These are phyloP conservation scores for Cynopterus brachyotis DNA, from an alignment of 2,113 vertebrate species.

Conservation along the genomic window DNA sequence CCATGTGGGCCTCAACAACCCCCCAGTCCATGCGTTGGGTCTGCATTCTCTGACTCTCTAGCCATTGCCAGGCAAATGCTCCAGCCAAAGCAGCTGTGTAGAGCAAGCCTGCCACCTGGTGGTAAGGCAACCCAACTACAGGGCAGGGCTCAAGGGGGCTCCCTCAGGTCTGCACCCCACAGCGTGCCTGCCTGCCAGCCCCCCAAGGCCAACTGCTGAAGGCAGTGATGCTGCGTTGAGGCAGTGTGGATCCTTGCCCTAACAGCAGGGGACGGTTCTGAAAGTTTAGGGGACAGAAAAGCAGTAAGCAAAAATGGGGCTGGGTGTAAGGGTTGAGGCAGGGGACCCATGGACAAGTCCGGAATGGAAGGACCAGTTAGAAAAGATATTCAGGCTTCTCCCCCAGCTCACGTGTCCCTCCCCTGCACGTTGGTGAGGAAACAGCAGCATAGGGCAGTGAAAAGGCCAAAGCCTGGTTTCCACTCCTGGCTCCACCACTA, in stretches of 20 bases:
- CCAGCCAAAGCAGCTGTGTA: slow-evolving; percentile 53
- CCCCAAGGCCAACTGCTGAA: neutral
- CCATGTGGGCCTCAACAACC: neutral
- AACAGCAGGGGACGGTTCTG: too few species aligned
- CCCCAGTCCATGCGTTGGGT: rapidly evolving
- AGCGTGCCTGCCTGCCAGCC: neutral
- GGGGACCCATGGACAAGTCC: too few species aligned
- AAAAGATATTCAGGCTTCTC: neutral
- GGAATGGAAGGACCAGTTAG: neutral
- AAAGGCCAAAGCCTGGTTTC: too few species aligned
- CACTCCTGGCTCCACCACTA: neutral
- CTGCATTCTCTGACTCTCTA: slow-evolving; percentile 7
- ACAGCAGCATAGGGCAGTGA: neutral
- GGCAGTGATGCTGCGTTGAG: neutral
- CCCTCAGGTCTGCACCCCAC: neutral
- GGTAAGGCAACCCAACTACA: slow-evolving; percentile 68
- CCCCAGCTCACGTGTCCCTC: neutral
- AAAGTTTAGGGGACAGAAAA: neutral
- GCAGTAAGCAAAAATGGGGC: neutral
- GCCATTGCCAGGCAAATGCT: slow-evolving; percentile 70
- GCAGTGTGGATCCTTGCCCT: neutral
- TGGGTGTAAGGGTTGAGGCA: neutral
- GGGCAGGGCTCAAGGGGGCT: slow-evolving; percentile 49
- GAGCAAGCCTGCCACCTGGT: slow-evolving; percentile 78
- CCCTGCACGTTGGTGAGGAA: rapidly evolving